Percentiles rank a stretch among this genome's conserved stretches.
phyloP scores from a whole-genome alignment of 1,140 invertebrate genomes.

The Pseudomyrmex sp. region DNA sequence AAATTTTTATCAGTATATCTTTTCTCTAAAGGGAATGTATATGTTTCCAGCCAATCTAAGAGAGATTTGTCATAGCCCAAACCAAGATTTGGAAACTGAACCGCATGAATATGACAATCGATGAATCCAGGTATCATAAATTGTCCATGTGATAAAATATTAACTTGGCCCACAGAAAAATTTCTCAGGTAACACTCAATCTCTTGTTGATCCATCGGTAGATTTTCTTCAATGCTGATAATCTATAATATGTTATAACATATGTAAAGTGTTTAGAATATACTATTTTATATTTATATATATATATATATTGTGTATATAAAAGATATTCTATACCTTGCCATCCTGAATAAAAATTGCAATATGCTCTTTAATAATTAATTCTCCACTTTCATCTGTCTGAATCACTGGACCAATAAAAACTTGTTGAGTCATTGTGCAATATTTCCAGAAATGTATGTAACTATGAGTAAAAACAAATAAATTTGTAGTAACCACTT shows the following conservation, averaged over 20 bases:
- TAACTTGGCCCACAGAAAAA: conserved; percentile 77
- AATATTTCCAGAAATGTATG: conserved; percentile 73
- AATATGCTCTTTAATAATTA: conserved; percentile 81
- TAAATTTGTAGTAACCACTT: conserved; percentile 17
- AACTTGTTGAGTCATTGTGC: conserved; percentile 69
- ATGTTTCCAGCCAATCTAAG: conserved; percentile 94
- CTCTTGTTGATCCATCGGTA: neutral
- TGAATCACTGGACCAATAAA: conserved; percentile 81
- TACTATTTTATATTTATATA: neutral
- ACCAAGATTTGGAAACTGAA: conserved; percentile 94
- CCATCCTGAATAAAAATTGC: conserved; percentile 83
- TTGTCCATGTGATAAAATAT: conserved; percentile 85
- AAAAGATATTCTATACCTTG: conserved; percentile 77
- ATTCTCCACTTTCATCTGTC: conserved; percentile 67
- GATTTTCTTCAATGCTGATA: conserved; percentile 60
- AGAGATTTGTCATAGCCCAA: conserved; percentile 92
- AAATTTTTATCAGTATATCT: conserved; percentile 90
- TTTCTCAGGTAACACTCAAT: conserved; percentile 31
- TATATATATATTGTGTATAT: neutral
- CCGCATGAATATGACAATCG: conserved; percentile 95
- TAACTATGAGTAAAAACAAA: neutral
- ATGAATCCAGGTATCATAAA: conserved; percentile 95
- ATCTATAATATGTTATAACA: conserved; percentile 69
- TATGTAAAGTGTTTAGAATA: neutral
- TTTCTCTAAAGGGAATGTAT: conserved; percentile 94